These are phyloP conservation scores for Chaenocephalus aceratus DNA, from an alignment of 2,113 vertebrate genomes.

Conservation along the genomic window DNA sequence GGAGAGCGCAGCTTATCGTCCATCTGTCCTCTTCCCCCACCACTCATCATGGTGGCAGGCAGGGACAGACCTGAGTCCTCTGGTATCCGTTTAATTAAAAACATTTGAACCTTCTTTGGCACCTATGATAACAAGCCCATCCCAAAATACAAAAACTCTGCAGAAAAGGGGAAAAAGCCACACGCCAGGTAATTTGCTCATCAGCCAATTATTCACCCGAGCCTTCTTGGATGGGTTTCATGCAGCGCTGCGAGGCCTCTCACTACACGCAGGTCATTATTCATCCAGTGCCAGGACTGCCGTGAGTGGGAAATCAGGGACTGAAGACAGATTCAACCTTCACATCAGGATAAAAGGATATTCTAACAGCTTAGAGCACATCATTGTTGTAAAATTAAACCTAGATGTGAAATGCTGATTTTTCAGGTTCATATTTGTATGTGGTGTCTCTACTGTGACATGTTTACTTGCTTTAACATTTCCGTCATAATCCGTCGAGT, in stretches of 20 bases:
- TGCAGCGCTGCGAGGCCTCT: slow-evolving; percentile 26
- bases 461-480: too few relatives aligned
- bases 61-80: slow-evolving; percentile 39
- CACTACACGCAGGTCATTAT: slow-evolving; percentile 42
- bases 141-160: not conserved
- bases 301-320: slow-evolving; percentile 32
- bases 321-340: not conserved
- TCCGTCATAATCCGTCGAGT: too few relatives aligned
- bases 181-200: slow-evolving; percentile 34
- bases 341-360: slow-evolving; percentile 3
- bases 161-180: not conserved
- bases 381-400: not conserved
- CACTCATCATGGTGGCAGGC: slow-evolving; percentile 45
- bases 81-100: slow-evolving; percentile 68
- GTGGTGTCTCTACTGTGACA: too few relatives aligned
- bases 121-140: slow-evolving; percentile 40
- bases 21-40: slow-evolving; percentile 68
- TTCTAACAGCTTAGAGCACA: not conserved
- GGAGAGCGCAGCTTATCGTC: slow-evolving; percentile 50
- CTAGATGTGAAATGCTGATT: too few relatives aligned
- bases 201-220: slow-evolving; percentile 39
- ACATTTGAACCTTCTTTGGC: slow-evolving; percentile 48
- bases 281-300: slow-evolving; percentile 33
- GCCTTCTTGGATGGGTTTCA: slow-evolving; percentile 22
- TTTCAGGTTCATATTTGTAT: not conserved